Base-by-base conservation (phyloP, 2,797 vertebrate genomes). In the Oreochromis grahami region DNA sequence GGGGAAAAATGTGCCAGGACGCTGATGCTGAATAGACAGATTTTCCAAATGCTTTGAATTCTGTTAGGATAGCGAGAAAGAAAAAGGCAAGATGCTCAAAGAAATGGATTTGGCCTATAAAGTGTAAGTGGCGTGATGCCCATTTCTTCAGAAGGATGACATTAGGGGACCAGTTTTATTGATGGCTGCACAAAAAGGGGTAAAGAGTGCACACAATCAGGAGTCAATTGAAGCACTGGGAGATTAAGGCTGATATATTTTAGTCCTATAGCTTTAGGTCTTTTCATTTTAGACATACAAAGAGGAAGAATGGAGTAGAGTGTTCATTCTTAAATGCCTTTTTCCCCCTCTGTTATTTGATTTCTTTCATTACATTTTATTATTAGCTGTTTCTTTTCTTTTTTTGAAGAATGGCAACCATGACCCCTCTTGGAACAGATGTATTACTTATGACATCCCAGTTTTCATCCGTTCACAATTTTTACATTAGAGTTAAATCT, bases 401-500 rank as follows among this genome's bases (percentile, higher is more conserved):
- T 81, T 80, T 82, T 56, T 51, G 26, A 48, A 76, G 96, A 97
- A 97, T 96, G 96, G 95, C 97, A 97, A 97, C 96, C 95, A 94
- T 95, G 91, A 96, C 96, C 96, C 94, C 94, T 95, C 96, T 96
- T 95, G 95, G 91, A 97, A 97, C 95, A 97, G 97, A 99, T 97
- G 97, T 98, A 99, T 99, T 99, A 97, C 98, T 98, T 98, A 98
- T 98, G 98, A 98, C 98, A 98, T 98, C 96, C 97, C 97, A 96
- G 97, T 98, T 99, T 99, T 98, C 97, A 97, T 98, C 97, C 96
- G 97, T 98, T 99, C 98, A 98, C 97, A 97, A 97, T 98, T 99
- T 98, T 97, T 98, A 98, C 98, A 98, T 98, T 98, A 98, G 98
- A 98, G 97, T 97, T 98, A 99, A 99, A 99, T 99, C 98, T 99